Conservation (phyloP, 1,140 invertebrate genomes). For the Cepaea nemoralis region DNA sequence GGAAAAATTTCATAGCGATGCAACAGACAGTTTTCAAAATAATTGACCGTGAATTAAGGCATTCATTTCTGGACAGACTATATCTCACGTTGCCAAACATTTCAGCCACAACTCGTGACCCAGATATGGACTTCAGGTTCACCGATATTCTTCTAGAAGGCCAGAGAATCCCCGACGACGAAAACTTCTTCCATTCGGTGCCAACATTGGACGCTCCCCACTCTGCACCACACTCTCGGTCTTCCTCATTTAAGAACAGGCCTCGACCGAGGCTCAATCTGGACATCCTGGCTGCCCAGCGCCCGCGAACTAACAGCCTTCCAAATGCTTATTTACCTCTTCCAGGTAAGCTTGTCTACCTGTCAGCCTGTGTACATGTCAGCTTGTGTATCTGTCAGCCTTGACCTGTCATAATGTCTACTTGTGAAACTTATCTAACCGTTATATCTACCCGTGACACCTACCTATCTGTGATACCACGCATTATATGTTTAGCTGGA, state of each 20-base stretch:
- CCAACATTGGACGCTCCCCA: slow-evolving; percentile 32
- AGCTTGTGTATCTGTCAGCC: no score
- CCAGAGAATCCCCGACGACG: slow-evolving; percentile 33
- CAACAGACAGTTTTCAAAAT: no score
- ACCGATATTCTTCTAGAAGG: slow-evolving; percentile 45
- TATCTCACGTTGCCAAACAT: no score
- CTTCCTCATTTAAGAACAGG: slow-evolving; percentile 57
- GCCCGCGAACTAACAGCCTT: slow-evolving; percentile 55
- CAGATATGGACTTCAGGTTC: slow-evolving; percentile 17
- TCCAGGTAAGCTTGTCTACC: slow-evolving; percentile 37
- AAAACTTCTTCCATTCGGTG: slow-evolving; percentile 22
- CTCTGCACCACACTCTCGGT: slow-evolving; percentile 53
- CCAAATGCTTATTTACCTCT: slow-evolving; percentile 50
- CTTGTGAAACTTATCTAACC: no score
- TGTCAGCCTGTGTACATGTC: no score
- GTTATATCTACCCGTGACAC: no score
- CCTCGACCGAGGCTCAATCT: slow-evolving; percentile 52
- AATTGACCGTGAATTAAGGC: no score
- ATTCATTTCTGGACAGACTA: no score
- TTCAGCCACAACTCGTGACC: neutral
- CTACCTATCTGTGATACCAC: no score
- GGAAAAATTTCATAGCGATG: no score
- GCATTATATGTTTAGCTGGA: no score
- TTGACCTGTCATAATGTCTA: no score
- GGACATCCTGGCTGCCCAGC: slow-evolving; percentile 46